Base-by-base conservation (phyloP, 2,888 invertebrate genomes). In the Rhagophthalmus giganteus region DNA sequence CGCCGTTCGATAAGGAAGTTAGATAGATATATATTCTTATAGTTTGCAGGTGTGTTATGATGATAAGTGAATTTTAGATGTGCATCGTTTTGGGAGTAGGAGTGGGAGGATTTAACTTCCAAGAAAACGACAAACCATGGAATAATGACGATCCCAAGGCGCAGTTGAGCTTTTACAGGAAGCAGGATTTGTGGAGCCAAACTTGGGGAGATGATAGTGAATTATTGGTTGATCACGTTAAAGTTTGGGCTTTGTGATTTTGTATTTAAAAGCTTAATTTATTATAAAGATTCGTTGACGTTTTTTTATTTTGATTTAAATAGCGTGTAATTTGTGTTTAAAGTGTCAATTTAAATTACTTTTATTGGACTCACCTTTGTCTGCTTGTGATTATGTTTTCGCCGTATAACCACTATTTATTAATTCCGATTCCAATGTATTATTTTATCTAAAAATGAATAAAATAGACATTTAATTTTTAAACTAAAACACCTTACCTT, bases 1-100 rank as follows among this genome's bases (percentile, higher is more conserved):
- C 88, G 1, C 90, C 90, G 0, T 89, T 90, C 62, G 88, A 90
- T 71, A 80, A 84, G 68, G 79, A 87, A 78, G 88, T 86, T 71
- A 65, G 55, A 42, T 20, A 5, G 20, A 3, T 5, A 5, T 20
- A 20, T 20, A 5, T 20, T 20, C 3, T 20, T 3, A 20, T 20
- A 7, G 20, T 20, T 5, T 20, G 7, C n/a, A n/a, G n/a, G n/a
- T n/a, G n/a, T n/a, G n/a, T n/a, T n/a, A 5, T 20, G 4, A 20
- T 5, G 7, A 20, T 20, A 20, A 5, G 20, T 7, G 7, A 20
- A 57, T 60, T 76, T 74, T 46, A 89, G 85, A 86, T 90, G 78
- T 88, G 86, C 71, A 72, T 93, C 14, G 81, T 85, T 0, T 63
- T 93, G 33, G 92, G 90, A 0, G 75, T 92, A 5, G 86, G 88